phyloP scores from a whole-genome alignment of 2,113 vertebrate genomes.

The Macquaria ambigua region DNA sequence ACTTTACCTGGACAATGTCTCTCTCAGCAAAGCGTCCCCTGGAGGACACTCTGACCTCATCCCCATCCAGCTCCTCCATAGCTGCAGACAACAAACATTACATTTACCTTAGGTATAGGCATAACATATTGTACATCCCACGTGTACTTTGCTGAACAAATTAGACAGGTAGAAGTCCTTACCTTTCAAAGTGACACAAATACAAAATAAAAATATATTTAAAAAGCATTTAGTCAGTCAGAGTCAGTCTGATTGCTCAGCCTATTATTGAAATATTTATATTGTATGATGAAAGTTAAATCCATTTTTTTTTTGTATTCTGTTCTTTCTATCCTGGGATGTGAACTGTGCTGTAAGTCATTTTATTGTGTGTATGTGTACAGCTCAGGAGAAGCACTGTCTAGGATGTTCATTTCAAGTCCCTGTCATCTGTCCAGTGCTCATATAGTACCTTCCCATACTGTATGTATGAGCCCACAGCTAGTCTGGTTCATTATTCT shows the following conservation, averaged over 20 bases:
- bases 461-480: background rate
- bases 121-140: background rate
- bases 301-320: background rate
- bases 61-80: slow-evolving; percentile 97
- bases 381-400: background rate
- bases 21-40: slow-evolving; percentile 92
- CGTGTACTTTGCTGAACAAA: background rate
- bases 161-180: background rate
- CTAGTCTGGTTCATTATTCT: background rate
- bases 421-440: background rate
- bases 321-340: background rate
- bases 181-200: background rate
- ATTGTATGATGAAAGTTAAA: background rate
- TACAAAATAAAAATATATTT: background rate
- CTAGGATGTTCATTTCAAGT: background rate
- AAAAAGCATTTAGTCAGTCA: background rate
- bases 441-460: background rate
- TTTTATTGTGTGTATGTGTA: background rate
- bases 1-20: slow-evolving; percentile 93
- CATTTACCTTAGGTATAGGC: background rate
- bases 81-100: slow-evolving; percentile 81
- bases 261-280: background rate
- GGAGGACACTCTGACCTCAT: slow-evolving; percentile 94
- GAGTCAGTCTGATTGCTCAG: background rate
- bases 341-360: background rate